These are phyloP conservation scores for Chelonia mydas DNA, from an alignment of 2,797 vertebrate species.

Conservation along the genomic window DNA sequence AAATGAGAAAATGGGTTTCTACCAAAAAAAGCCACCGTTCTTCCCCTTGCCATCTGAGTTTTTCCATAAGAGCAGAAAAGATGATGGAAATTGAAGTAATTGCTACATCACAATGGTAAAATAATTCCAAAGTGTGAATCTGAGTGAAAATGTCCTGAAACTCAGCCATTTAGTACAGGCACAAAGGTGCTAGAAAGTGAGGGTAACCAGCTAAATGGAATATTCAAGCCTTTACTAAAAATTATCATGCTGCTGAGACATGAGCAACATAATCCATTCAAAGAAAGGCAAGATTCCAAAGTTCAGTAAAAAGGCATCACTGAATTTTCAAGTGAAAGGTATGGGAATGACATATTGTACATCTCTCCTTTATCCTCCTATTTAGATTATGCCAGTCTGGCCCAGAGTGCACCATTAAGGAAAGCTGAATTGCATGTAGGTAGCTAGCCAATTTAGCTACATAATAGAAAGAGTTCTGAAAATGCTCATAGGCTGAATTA, in stretches of 20 bases:
- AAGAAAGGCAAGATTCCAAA: conserved; percentile 48
- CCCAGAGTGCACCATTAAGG: neutral
- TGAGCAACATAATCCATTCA: conserved; percentile 28
- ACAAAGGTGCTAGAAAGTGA: conserved; percentile 15
- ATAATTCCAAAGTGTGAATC: neutral
- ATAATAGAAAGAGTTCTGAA: conserved; percentile 42
- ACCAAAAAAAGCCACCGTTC: neutral
- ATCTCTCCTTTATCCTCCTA: neutral
- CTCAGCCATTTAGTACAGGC: neutral
- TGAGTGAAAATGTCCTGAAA: conserved; percentile 29
- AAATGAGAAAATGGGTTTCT: neutral
- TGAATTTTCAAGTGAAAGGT: conserved; percentile 7
- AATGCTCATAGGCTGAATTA: conserved; percentile 72
- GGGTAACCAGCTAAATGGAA: conserved; percentile 41
- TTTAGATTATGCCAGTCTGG: neutral
- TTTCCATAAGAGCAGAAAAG: neutral
- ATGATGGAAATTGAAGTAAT: neutral
- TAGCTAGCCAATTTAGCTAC: conserved; percentile 44
- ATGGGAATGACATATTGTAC: neutral
- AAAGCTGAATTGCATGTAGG: neutral
- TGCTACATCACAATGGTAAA: neutral
- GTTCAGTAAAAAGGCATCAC: conserved; percentile 33
- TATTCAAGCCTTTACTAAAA: conserved; percentile 58
- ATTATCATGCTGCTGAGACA: conserved; percentile 38
- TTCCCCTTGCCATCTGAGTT: neutral